Percentiles rank a stretch among this genome's conserved stretches.
Evolutionary conservation across 2,888 invertebrate species (phyloP).

Genomic region (Andrena chrysosceles): DNA sequence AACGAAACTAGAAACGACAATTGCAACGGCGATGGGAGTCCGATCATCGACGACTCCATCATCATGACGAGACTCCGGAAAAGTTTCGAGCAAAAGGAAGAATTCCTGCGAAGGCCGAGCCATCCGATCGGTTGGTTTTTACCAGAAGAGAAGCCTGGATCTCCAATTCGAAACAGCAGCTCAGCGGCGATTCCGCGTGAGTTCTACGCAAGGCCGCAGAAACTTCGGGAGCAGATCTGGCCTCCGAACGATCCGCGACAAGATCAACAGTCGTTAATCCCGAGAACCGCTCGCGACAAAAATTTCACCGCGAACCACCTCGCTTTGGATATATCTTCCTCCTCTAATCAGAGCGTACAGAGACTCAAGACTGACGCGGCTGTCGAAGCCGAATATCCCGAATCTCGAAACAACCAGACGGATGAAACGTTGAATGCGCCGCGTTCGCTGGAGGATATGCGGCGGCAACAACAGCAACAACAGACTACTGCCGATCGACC

Average conservation of each 20-base stretch:
- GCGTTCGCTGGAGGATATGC: slow-evolving; percentile 48
- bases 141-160: slow-evolving; percentile 84
- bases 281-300: slow-evolving; percentile 77
- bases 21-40: slow-evolving; percentile 68
- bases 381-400: slow-evolving; percentile 76
- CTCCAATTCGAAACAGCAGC: background rate
- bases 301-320: slow-evolving; percentile 27
- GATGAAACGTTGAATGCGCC: slow-evolving; percentile 36
- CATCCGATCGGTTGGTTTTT: slow-evolving; percentile 88
- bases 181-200: slow-evolving; percentile 87
- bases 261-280: slow-evolving; percentile 85
- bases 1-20: slow-evolving; percentile 18
- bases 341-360: slow-evolving; percentile 85
- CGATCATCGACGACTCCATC: slow-evolving; percentile 89
- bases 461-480: slow-evolving; percentile 52
- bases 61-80: slow-evolving; percentile 92
- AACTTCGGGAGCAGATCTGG: slow-evolving; percentile 90
- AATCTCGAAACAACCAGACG: slow-evolving; percentile 24
- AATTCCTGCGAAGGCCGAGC: slow-evolving; percentile 92
- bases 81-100: slow-evolving; percentile 95
- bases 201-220: slow-evolving; percentile 93
- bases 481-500: slow-evolving; percentile 64
- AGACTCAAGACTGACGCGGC: slow-evolving; percentile 85
- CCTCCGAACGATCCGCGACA: slow-evolving; percentile 86
- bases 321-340: slow-evolving; percentile 80